These are phyloP conservation scores for Hypanus sabinus DNA, from an alignment of 2,113 vertebrate genomes.

Conservation along the genomic window DNA sequence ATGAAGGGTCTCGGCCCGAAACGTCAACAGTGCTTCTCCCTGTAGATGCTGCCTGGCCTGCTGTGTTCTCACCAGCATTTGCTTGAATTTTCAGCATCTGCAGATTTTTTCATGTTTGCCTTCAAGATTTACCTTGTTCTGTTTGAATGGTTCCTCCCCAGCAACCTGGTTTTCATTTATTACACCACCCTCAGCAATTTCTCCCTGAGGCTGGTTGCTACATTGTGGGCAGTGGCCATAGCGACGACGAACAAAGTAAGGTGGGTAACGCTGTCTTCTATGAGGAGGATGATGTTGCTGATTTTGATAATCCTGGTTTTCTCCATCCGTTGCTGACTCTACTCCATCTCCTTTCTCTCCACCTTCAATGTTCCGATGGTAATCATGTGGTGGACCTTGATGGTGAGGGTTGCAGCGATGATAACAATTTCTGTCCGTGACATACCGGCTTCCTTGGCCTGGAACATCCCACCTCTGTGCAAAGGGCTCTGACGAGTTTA, in stretches of 20 bases:
- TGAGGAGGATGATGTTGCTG: constrained; percentile 77
- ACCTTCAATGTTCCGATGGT: constrained; percentile 90
- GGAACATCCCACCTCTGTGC: no score
- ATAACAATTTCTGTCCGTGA: constrained; percentile 95
- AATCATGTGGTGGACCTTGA: constrained; percentile 89
- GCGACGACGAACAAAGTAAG: constrained; percentile 90
- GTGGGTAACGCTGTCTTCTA: constrained; percentile 88
- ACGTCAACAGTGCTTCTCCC: no score
- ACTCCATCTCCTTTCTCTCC: constrained; percentile 82
- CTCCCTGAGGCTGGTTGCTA: constrained; percentile 79
- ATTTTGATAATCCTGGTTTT: constrained; percentile 59
- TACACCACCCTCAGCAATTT: constrained; percentile 87
- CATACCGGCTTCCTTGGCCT: constrained; percentile 98
- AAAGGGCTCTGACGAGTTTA: no score
- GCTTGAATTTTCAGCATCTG: no score
- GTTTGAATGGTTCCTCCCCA: no score
- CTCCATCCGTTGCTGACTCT: constrained; percentile 81
- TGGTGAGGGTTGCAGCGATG: constrained; percentile 85
- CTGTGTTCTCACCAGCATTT: no score
- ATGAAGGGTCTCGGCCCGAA: no score
- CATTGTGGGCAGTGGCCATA: constrained; percentile 87
- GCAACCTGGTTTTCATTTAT: no score
- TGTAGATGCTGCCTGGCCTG: no score
- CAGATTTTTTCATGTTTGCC: no score
- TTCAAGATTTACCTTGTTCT: no score